Evolutionary conservation across 2,113 vertebrate genomes (phyloP), one percentile per base, ranked within the genome.

Genomic region (Pionites leucogaster): DNA sequence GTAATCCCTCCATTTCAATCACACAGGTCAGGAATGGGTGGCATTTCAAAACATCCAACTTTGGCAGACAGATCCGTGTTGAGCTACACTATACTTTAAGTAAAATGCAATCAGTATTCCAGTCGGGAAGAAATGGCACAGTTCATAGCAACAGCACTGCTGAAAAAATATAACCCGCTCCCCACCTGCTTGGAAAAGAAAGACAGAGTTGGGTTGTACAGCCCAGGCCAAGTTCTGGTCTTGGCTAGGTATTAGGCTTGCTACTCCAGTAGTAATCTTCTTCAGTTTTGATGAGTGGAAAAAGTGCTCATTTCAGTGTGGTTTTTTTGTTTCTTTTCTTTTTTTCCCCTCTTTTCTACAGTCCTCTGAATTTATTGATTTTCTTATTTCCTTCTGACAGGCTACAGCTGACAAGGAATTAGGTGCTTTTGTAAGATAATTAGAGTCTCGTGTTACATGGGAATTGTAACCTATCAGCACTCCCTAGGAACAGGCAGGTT

Each of bases 371-470:
- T 94, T 74, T 79, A 91, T 96, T 90, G 86, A 92, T 91, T 94
- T 84, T 88, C 71, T 95, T 93, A 90, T 90, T 97, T 97, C 92
- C 69, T 74, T 67, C 69, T 89, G 79, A 64, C 86, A 92, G 82
- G 52, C 65, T 93, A 23, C 70, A 81, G 65, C 93, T 91, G 82
- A 76, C 85, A 72, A 88, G 22, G 44, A 72, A 79, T 90, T 82
- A 64, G 44, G 35, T 82, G 68, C 63, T 96, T 96, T 86, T 88
- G 77, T 92, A 90, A 88, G 94, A 92, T 82, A 92, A 97, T 96
- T 93, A 87, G 96, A 93, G 67, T 17, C 39, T 46, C 70, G 67
- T 94, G 75, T 80, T 95, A 60, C 64, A 41, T 35, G 52, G 67
- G 69, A 80, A 94, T 53, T 42, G 76, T 42, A 92, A 80, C 64